A percentile compares a stretch with the other conserved stretches of the same genome.
phyloP scores from a whole-genome alignment of 2,888 invertebrate species.

The Plagodis dolabraria region DNA sequence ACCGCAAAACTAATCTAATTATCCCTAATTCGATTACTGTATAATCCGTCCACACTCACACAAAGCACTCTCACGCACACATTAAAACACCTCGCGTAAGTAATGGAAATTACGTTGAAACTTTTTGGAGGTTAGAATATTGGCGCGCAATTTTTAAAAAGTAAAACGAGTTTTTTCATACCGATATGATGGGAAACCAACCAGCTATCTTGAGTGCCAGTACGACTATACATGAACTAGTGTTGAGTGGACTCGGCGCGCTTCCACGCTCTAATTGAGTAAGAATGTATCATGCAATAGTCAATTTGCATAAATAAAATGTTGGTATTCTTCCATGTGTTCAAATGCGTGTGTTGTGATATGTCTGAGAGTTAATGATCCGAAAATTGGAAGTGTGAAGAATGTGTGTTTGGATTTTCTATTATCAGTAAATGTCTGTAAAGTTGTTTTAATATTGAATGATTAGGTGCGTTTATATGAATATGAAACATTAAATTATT shows the following conservation, averaged over 20 bases:
- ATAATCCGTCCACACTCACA: constrained; percentile 58
- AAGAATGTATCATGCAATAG: constrained; percentile 77
- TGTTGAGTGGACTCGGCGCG: constrained; percentile 58
- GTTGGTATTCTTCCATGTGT: constrained; percentile 15
- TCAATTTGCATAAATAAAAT: constrained; percentile 42
- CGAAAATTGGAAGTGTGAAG: constrained; percentile 13
- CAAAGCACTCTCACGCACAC: constrained; percentile 30
- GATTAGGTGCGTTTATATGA: no score
- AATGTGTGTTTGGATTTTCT: constrained; percentile 11
- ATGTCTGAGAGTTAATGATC: constrained; percentile 15
- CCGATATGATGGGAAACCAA: constrained; percentile 49
- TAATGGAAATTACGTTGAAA: background rate
- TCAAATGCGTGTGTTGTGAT: constrained; percentile 21
- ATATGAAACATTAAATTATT: no score
- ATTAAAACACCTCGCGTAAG: constrained; percentile 1
- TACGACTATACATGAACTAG: constrained; percentile 51
- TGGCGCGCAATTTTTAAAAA: constrained; percentile 24
- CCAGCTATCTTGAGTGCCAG: constrained; percentile 70
- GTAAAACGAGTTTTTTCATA: constrained; percentile 26
- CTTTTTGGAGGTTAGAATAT: constrained; percentile 10
- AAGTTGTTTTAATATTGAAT: no score
- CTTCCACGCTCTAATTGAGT: constrained; percentile 77
- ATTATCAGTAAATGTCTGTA: background rate
- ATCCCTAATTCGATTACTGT: constrained; percentile 77
- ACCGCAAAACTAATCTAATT: constrained; percentile 75